Evolutionary conservation across 53 echinoderm and acorn worm genomes (phyloP).

Genomic region (Mesocentrotus franciscanus): DNA sequence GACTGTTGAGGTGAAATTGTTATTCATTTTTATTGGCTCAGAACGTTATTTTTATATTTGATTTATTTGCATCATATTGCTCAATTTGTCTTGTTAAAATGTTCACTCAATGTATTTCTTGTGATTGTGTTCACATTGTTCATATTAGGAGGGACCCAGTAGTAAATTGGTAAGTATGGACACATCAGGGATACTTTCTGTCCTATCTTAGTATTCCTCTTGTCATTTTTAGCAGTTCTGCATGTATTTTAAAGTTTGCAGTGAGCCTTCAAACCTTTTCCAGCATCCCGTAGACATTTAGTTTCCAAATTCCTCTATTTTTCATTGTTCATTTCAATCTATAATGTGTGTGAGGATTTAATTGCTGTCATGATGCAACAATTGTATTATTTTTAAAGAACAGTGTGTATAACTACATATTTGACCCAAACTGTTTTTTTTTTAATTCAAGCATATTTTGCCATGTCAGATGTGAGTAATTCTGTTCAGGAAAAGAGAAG

Average conservation of each 20-base stretch:
- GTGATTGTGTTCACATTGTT: slow-evolving; percentile 61
- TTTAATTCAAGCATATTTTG: neutral
- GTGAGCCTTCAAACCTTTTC: slow-evolving; percentile 24
- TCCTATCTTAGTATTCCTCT: neutral
- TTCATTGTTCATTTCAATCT: neutral
- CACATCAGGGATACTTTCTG: neutral
- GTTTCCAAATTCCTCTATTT: neutral
- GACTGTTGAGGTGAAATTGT: neutral
- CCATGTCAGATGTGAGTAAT: neutral
- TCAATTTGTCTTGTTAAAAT: neutral
- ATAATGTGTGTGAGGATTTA: neutral
- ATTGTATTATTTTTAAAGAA: neutral
- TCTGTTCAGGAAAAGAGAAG: neutral
- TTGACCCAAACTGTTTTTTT: neutral
- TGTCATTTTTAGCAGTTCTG: slow-evolving; percentile 53
- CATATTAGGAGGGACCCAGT: slow-evolving; percentile 60
- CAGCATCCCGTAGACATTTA: slow-evolving; percentile 2
- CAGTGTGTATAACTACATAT: neutral
- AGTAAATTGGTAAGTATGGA: slow-evolving; percentile 59
- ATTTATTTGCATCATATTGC: neutral
- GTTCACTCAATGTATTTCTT: slow-evolving; percentile 56
- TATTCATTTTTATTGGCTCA: neutral
- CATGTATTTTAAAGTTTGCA: slow-evolving; percentile 36
- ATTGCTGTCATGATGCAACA: neutral
- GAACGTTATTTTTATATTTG: neutral